Evolutionary conservation across 2,888 invertebrate species (phyloP), one percentile per base, ranked within the genome.

Genomic region (Erynnis tages): DNA sequence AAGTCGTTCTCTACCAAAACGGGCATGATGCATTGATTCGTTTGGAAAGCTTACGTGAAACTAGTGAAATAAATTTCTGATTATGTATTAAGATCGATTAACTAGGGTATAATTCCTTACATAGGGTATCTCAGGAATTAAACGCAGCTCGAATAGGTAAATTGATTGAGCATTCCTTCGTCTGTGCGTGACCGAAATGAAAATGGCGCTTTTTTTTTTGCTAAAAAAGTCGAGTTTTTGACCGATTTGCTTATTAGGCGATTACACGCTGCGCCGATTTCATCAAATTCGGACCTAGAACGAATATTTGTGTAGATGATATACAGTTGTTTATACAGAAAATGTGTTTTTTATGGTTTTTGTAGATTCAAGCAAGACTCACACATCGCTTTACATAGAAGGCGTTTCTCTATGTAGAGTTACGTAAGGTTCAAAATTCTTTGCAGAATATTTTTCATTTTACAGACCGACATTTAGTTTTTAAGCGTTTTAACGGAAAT

Each of bases 121-220:
- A 46, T 25, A 46, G 35, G 16, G 23, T 23, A 45, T 32, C 30
- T 32, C 21, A 41, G 55, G 55, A 34, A 37, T 50, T 55, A 54
- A 54, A 53, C 27, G 17, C 17, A 41, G 54, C 48, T 57, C 50
- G 52, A 48, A 55, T 23, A 19, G 37, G 48, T 48, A 47, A 57
- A 54, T 54, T 56, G 53, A 54, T 47, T 54, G 34, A 49, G 30
- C 10, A 48, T 48, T 49, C 41, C 32, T 23, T 8, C 40, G 17
- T 19, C 29, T 43, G 49, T 50, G 30, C 44, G 54, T 53, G 58
- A 56, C 43, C 41, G 54, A 47, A 52, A 54, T 49, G 49, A 56
- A 27, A 41, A 27, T 17, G 40, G 37, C 14, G 19, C 13, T 1
- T 5, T 25, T 11, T 48, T 48, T 48, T 19, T 6, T 37, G 19